Evolutionary conservation across 2,797 vertebrate genomes (phyloP).

Genomic region (Pampus argenteus): DNA sequence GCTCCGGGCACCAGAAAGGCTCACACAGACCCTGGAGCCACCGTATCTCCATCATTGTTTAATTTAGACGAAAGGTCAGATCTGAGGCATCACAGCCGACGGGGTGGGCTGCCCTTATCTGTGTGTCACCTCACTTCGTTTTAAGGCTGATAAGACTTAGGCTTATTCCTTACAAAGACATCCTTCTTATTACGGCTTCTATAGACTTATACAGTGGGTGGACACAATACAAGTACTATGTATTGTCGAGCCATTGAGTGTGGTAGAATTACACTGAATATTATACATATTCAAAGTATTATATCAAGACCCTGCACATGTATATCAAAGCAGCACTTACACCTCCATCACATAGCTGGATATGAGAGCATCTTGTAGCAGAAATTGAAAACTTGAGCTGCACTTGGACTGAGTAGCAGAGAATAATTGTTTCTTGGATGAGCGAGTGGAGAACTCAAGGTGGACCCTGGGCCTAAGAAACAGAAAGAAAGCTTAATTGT

Average conservation of each 20-base stretch:
- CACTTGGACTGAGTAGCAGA: conserved; percentile 29
- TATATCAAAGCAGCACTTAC: background rate
- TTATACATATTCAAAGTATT: background rate
- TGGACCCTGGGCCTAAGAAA: conserved; percentile 1
- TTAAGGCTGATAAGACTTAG: conserved; percentile 32
- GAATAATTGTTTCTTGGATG: conserved; percentile 46
- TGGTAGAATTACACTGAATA: background rate
- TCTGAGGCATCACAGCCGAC: conserved; percentile 46
- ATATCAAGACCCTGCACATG: background rate
- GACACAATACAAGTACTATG: background rate
- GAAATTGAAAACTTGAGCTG: conserved; percentile 51
- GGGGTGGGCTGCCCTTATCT: conserved; percentile 29
- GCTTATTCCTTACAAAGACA: conserved; percentile 2
- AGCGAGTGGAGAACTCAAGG: conserved; percentile 6
- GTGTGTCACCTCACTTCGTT: conserved; percentile 25
- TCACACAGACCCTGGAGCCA: conserved; percentile 18
- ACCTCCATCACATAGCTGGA: conserved; percentile 14
- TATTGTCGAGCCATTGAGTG: background rate
- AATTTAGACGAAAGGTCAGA: conserved; percentile 52
- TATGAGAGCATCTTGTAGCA: conserved; percentile 25
- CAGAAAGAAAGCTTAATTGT: conserved; percentile 29
- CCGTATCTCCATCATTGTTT: conserved; percentile 38
- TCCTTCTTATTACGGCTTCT: background rate
- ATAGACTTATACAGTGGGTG: background rate
- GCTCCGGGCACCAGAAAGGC: background rate